These are phyloP conservation scores for Muricea muricata DNA, from an alignment of 92 coral and sea anemone genomes.

Conservation along the genomic window DNA sequence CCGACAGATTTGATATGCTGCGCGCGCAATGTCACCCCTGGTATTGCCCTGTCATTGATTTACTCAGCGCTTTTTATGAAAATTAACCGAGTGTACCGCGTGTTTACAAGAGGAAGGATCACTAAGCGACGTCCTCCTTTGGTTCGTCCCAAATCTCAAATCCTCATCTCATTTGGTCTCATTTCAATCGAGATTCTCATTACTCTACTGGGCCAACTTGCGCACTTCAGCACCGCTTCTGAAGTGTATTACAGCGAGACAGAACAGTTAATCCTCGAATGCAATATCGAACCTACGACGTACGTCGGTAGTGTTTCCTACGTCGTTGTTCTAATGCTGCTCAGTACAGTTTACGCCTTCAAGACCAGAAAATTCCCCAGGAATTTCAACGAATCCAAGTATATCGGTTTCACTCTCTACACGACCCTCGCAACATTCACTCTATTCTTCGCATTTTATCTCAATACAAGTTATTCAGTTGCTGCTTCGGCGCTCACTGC, in stretches of 20 bases:
- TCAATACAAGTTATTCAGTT: background rate
- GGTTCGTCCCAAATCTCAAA: conserved; percentile 80
- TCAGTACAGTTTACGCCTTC: conserved; percentile 32
- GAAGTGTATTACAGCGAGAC: conserved; percentile 52
- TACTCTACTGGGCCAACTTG: conserved; percentile 76
- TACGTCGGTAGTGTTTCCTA: conserved; percentile 15
- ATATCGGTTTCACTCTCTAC: conserved; percentile 24
- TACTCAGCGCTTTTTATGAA: conserved; percentile 94
- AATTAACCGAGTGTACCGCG: conserved; percentile 90
- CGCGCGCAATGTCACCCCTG: background rate
- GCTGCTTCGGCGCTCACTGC: background rate
- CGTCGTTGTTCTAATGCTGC: conserved; percentile 21
- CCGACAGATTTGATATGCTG: conserved; percentile 26
- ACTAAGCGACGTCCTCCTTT: conserved; percentile 85
- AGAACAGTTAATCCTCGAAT: conserved; percentile 21
- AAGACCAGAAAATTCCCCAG: conserved; percentile 27
- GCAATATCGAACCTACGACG: background rate
- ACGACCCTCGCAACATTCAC: background rate
- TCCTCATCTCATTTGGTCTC: conserved; percentile 76
- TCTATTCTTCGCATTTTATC: conserved; percentile 13
- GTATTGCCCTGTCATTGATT: conserved; percentile 53
- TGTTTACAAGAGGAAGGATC: conserved; percentile 80
- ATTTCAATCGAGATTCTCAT: conserved; percentile 75
- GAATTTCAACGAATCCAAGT: conserved; percentile 37
- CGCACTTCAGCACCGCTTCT: conserved; percentile 61